phyloP scores from a whole-genome alignment of 37 sponge, comb jelly and placozoan species.

The Spongilla lacustris region DNA sequence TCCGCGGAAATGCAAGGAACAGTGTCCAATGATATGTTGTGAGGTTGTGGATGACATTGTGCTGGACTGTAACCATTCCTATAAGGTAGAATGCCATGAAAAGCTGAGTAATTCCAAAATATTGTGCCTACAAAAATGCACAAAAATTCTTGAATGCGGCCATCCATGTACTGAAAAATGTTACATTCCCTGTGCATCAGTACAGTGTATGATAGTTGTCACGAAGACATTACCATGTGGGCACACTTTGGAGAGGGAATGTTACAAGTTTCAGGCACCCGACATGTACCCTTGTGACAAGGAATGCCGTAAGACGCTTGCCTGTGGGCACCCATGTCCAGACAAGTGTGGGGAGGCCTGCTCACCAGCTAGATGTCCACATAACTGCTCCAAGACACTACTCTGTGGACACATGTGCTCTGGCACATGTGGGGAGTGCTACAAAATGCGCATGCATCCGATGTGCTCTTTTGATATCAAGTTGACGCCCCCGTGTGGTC shows the following conservation, averaged over 20 bases:
- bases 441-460: slow-evolving; percentile 28
- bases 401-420: slow-evolving; percentile 75
- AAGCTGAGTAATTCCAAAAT: background rate
- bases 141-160: slow-evolving; percentile 36
- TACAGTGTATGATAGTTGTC: slow-evolving; percentile 24
- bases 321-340: slow-evolving; percentile 49
- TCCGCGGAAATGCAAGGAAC: slow-evolving; percentile 44
- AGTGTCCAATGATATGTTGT: slow-evolving; percentile 34
- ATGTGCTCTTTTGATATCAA: slow-evolving; percentile 10
- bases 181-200: slow-evolving; percentile 15
- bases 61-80: background rate
- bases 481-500: slow-evolving; percentile 46
- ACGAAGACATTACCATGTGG: slow-evolving; percentile 40
- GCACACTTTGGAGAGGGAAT: slow-evolving; percentile 23
- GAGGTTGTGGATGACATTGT: slow-evolving; percentile 19
- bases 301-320: slow-evolving; percentile 8
- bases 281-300: background rate
- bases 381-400: slow-evolving; percentile 28
- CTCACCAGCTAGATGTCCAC: background rate
- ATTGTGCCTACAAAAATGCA: slow-evolving; percentile 26
- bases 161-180: slow-evolving; percentile 48
- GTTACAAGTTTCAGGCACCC: background rate
- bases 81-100: slow-evolving; percentile 3
- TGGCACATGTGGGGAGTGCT: slow-evolving; percentile 61
- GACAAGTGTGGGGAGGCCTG: slow-evolving; percentile 29